These are phyloP conservation scores for Amiota mariae DNA, from an alignment of 2,888 invertebrate species.

Conservation along the genomic window DNA sequence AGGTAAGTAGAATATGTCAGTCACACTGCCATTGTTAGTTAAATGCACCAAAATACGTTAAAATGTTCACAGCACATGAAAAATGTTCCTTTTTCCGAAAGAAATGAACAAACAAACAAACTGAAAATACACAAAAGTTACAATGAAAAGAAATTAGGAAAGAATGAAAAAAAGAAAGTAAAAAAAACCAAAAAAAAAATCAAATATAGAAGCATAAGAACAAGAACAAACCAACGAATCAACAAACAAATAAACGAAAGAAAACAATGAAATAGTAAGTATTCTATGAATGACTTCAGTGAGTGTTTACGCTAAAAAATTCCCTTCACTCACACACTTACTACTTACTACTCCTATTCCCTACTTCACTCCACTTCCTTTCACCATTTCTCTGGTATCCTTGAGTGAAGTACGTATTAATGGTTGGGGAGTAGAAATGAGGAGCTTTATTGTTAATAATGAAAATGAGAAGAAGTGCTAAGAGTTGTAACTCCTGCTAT, in stretches of 20 bases:
- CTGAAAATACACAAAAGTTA: not conserved
- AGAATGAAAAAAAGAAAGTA: constrained; percentile 21
- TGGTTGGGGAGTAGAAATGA: too few relatives aligned
- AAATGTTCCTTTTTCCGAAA: constrained; percentile 5
- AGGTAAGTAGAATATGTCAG: too few relatives aligned
- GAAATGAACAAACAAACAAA: too few relatives aligned
- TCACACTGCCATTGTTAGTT: too few relatives aligned
- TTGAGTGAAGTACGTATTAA: too few relatives aligned
- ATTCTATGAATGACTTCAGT: not conserved
- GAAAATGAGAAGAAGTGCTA: constrained; percentile 42
- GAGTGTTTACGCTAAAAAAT: constrained; percentile 13
- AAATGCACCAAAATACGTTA: too few relatives aligned
- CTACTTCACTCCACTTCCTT: not conserved
- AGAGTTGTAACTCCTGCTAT: constrained; percentile 30
- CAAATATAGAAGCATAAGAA: not conserved
- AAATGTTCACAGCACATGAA: too few relatives aligned
- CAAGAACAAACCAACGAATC: not conserved
- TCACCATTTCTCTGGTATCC: too few relatives aligned
- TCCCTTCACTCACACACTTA: constrained; percentile 35
- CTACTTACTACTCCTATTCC: too few relatives aligned
- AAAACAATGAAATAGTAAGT: too few relatives aligned
- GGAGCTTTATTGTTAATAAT: constrained; percentile 31
- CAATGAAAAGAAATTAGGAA: constrained; percentile 10
- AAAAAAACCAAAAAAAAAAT: constrained; percentile 16
- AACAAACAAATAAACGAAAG: not conserved